Base-by-base conservation (phyloP, 2,888 invertebrate genomes). In the Chironomus tentans region DNA sequence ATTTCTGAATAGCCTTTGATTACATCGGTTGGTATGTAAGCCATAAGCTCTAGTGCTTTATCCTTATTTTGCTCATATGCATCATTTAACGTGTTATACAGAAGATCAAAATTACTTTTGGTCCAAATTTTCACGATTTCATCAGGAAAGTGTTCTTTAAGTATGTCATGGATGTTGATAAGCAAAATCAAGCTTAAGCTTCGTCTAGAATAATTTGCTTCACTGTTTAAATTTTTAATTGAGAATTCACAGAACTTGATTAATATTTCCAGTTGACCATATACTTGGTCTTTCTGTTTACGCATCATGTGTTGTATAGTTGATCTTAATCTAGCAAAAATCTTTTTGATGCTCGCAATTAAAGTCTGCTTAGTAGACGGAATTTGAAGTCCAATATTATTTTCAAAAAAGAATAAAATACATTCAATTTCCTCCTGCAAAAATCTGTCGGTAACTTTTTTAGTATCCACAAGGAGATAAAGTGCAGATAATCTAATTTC, bases 11-110 rank as follows among this genome's bases (percentile, higher is more conserved):
- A 62, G 46, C 22, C 3, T 78, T 81, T 80, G 61, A 85, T 79
- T 70, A 79, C 77, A 7, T 78, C 77, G 0, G 82, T 78, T 0
- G 85, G 82, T 68, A 84, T 80, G 28, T 81, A 79, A 13, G 82
- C 82, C 10, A 92, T 82, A 72, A 93, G 84, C 2, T 86, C 83
- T 10, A 89, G 84, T 0, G 91, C 89, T 76, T 90, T 81, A 0
- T 84, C 85, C 81, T 94, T 93, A 81, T 93, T 94, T 7, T 85
- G 84, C 81, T 94, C 94, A 79, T 92, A 95, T 10, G 90, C 89
- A 81, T 95, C 94, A 28, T 3, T 13, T 12, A 62, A 2, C 6
- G 56, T 21, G 6, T 56, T 69, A 10, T 61, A 24, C 1, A 72
- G 22, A 3, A 24, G 12, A 69, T 61, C 15, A 28, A 48, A 62